Conservation (phyloP, 2,888 invertebrate species). For the Caenorhabditis macrosperma region DNA sequence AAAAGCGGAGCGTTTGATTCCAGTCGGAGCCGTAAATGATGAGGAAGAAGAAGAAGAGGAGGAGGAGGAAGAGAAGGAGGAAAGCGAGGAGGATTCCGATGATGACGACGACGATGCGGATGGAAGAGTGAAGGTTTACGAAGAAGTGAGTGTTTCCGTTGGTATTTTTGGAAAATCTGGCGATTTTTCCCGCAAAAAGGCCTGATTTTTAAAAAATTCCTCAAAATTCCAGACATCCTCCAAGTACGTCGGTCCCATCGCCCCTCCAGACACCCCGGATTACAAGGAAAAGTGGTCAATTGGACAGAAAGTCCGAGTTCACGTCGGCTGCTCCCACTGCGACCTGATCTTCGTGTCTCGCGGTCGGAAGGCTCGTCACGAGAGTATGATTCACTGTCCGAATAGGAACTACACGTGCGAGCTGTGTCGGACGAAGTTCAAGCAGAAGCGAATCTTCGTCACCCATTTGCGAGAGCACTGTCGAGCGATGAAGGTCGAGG, state of each 20-base stretch:
- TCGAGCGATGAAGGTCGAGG: slow-evolving; percentile 27
- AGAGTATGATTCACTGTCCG: not conserved
- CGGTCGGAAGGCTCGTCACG: not conserved
- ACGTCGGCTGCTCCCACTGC: not conserved
- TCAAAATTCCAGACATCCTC: not conserved
- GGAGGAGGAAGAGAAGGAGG: not conserved
- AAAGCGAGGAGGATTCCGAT: not conserved
- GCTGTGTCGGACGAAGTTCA: slow-evolving; percentile 20
- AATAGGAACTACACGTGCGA: not conserved
- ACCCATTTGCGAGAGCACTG: slow-evolving; percentile 8
- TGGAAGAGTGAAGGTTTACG: too few relatives aligned
- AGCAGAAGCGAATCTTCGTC: slow-evolving; percentile 1
- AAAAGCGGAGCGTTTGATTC: not conserved
- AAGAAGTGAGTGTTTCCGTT: slow-evolving; percentile 25
- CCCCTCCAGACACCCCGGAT: not conserved
- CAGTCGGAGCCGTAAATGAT: too few relatives aligned
- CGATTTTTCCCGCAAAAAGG: too few relatives aligned
- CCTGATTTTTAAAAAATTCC: not conserved
- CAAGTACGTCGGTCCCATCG: not conserved
- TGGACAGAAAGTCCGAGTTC: not conserved
- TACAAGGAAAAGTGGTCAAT: not conserved
- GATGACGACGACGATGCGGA: slow-evolving; percentile 4
- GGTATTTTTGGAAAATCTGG: too few relatives aligned
- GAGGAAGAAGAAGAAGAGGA: not conserved
- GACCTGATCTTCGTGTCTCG: not conserved